phyloP scores from a whole-genome alignment of 2,888 invertebrate genomes.

The Branchipolynoe longqiensis region DNA sequence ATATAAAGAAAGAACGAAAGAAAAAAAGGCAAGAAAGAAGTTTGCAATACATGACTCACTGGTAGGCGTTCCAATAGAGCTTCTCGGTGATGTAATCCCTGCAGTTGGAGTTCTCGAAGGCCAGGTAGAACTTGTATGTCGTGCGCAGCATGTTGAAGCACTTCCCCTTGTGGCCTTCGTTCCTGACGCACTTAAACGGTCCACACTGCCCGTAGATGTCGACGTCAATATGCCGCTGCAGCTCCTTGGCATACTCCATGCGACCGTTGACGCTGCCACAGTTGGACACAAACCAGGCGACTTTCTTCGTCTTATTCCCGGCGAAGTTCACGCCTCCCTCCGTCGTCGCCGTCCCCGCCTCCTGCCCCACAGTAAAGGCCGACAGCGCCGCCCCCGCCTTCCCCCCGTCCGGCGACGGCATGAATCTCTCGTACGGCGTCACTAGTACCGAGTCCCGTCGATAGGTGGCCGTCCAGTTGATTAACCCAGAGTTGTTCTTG shows the following conservation, averaged over 20 bases:
- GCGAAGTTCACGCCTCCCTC: conserved; percentile 73
- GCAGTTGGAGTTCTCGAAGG: conserved; percentile 70
- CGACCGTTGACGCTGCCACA: conserved; percentile 96
- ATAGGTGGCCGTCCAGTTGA: conserved; percentile 99
- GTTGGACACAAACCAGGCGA: conserved; percentile 99
- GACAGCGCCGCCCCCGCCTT: neutral
- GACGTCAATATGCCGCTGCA: conserved; percentile 90
- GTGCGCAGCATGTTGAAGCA: conserved; percentile 85
- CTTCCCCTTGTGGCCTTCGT: conserved; percentile 83
- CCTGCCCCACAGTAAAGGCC: conserved; percentile 51
- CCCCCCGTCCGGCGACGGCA: conserved; percentile 36
- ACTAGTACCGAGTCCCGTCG: conserved; percentile 96
- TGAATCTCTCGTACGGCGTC: conserved; percentile 89
- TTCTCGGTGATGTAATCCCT: conserved; percentile 69
- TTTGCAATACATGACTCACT: too few species aligned
- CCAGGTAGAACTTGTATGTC: conserved; percentile 68
- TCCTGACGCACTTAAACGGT: conserved; percentile 86
- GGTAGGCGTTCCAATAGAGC: conserved; percentile 65
- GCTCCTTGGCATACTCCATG: conserved; percentile 91
- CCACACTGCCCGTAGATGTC: conserved; percentile 85
- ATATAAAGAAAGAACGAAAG: too few species aligned
- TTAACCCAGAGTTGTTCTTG: neutral
- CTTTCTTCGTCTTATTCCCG: conserved; percentile 94
- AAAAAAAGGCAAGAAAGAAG: too few species aligned
- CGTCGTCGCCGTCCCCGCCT: conserved; percentile 43